phyloP scores from a whole-genome alignment of 1,140 invertebrate species.

The Contarinia nasturtii region DNA sequence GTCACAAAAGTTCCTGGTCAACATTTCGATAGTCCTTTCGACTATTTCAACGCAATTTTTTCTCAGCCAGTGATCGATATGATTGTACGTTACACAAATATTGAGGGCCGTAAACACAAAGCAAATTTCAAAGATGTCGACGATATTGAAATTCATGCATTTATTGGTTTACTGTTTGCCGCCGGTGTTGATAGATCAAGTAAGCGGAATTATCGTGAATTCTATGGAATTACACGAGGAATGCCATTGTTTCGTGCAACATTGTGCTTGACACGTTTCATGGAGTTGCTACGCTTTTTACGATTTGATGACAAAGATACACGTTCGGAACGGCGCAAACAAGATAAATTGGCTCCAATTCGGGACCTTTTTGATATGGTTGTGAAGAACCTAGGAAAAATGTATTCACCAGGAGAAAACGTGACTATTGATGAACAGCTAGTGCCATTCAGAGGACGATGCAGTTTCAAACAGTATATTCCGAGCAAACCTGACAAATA shows the following conservation, averaged over 20 bases:
- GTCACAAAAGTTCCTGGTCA: background rate
- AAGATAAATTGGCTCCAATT: background rate
- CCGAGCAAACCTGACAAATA: constrained; percentile 26
- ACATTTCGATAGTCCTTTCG: background rate
- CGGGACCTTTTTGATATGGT: constrained; percentile 7
- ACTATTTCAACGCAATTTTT: background rate
- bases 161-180: background rate
- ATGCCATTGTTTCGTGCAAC: background rate
- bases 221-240: background rate
- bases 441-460: constrained; percentile 17
- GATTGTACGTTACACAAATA: too few relatives aligned
- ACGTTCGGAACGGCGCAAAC: background rate
- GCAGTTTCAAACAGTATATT: constrained; percentile 22
- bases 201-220: background rate
- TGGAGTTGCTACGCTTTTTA: background rate
- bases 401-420: constrained; percentile 11
- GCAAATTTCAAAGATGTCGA: too few relatives aligned
- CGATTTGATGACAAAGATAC: background rate
- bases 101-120: too few relatives aligned
- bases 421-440: constrained; percentile 15
- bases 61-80: too few relatives aligned
- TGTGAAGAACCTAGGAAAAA: constrained; percentile 9
- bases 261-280: constrained; percentile 2
- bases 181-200: background rate
- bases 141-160: background rate